A percentile compares a stretch with the other conserved stretches of the same genome.
These are phyloP conservation scores for Chrysogorgia sp. DNA, from an alignment of 92 coral and sea anemone species.

Conservation along the genomic window DNA sequence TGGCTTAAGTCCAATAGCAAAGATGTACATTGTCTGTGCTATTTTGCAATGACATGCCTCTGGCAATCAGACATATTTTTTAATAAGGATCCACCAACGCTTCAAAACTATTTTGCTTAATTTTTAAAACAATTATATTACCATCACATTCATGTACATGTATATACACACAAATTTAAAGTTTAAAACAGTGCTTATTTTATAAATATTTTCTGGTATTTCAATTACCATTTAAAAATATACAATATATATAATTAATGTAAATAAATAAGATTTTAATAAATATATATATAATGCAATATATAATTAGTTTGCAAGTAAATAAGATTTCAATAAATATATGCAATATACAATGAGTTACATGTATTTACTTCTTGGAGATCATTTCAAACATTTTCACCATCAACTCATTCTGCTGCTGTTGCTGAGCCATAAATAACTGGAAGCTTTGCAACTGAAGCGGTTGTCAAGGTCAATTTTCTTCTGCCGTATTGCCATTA, in stretches of 20 bases:
- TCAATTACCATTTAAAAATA: background rate
- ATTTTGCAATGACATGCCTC: constrained; percentile 35
- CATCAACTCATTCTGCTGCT: too few species aligned
- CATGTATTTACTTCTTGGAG: too few species aligned
- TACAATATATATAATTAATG: background rate
- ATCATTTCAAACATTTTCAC: too few species aligned
- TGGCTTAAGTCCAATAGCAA: constrained; percentile 60
- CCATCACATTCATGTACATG: background rate
- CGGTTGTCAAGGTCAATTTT: too few species aligned
- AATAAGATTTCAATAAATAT: too few species aligned
- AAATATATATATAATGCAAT: background rate
- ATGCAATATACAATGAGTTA: too few species aligned
- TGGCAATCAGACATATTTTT: constrained; percentile 20
- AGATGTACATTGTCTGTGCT: constrained; percentile 41
- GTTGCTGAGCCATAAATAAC: too few species aligned
- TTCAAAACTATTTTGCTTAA: constrained; percentile 12
- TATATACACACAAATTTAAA: too few species aligned
- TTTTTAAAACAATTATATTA: background rate
- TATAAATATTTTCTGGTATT: too few species aligned
- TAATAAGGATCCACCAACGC: constrained; percentile 24
- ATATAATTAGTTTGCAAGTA: background rate
- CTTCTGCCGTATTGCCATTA: too few species aligned
- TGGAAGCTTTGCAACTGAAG: too few species aligned
- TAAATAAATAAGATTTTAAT: background rate
- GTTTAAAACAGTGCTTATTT: too few species aligned